Conservation (phyloP, 2,888 invertebrate genomes). For the Uropetala carovei region DNA sequence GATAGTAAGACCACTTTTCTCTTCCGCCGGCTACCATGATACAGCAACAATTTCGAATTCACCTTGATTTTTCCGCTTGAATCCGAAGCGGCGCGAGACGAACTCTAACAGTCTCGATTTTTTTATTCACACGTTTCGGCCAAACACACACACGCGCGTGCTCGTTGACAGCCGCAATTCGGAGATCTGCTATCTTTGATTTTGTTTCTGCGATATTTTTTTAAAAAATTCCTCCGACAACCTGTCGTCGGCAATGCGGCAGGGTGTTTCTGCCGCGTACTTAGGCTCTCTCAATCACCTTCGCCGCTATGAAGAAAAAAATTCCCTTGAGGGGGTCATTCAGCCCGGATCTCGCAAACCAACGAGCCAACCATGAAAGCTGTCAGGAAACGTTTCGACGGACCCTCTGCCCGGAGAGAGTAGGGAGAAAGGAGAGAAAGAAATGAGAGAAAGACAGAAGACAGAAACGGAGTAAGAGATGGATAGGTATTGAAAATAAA, state of each 20-base stretch:
- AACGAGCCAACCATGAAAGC: conserved; percentile 4
- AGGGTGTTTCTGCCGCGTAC: neutral
- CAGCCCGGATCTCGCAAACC: conserved; percentile 6
- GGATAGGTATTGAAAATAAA: no score
- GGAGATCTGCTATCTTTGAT: no score
- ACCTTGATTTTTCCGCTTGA: neutral
- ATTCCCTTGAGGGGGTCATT: neutral
- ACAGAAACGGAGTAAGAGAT: no score
- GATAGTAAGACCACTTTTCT: neutral
- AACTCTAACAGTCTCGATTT: no score
- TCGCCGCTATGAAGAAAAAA: neutral
- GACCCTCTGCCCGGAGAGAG: neutral
- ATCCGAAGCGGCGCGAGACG: neutral
- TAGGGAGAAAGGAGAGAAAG: neutral
- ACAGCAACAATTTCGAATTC: neutral
- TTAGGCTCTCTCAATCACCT: conserved; percentile 39
- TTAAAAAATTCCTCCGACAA: neutral
- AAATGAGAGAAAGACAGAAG: no score
- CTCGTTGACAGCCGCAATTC: no score
- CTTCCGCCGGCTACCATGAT: neutral
- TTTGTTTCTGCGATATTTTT: neutral
- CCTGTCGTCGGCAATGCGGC: neutral
- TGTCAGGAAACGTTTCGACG: conserved; percentile 2
- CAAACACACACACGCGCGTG: no score
- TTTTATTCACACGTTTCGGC: no score